phyloP scores from a whole-genome alignment of 2,888 invertebrate species.

The Ametastegia equiseti region DNA sequence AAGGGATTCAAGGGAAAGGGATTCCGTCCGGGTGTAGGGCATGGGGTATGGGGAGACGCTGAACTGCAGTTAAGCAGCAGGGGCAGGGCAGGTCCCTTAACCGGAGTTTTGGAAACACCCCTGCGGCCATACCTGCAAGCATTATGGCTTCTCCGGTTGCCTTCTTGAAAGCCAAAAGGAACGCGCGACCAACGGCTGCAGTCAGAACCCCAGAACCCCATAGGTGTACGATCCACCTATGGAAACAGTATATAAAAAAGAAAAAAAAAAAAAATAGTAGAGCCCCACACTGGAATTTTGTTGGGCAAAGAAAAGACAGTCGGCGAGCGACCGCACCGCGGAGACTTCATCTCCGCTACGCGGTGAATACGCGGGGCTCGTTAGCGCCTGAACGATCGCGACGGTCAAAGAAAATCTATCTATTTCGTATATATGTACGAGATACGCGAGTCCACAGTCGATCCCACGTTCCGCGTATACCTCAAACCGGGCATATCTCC shows the following conservation, averaged over 20 bases:
- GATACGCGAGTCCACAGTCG: not conserved
- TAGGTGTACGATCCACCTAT: slow-evolving; percentile 48
- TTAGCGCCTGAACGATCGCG: slow-evolving; percentile 3
- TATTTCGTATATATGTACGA: too few species aligned
- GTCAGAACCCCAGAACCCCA: slow-evolving; percentile 32
- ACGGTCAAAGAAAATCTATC: not conserved
- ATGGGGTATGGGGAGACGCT: slow-evolving; percentile 43
- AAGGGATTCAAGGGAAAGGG: slow-evolving; percentile 8
- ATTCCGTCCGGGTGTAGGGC: not conserved
- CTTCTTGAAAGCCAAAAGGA: not conserved
- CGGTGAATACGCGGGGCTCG: slow-evolving; percentile 42
- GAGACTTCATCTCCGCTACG: slow-evolving; percentile 37
- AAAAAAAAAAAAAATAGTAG: slow-evolving; percentile 32
- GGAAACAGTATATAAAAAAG: slow-evolving; percentile 27
- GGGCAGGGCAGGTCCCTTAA: slow-evolving; percentile 66
- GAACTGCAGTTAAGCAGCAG: too few species aligned
- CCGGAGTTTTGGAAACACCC: slow-evolving; percentile 71
- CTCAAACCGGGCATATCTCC: too few species aligned
- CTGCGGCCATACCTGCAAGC: slow-evolving; percentile 71
- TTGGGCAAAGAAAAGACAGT: slow-evolving; percentile 42
- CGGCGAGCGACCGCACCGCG: slow-evolving; percentile 30
- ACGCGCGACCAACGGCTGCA: not conserved
- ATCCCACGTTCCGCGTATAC: not conserved
- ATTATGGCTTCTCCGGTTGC: slow-evolving; percentile 67
- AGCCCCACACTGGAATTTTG: slow-evolving; percentile 33